These are phyloP conservation scores for Microhierax caerulescens DNA, from an alignment of 2,797 vertebrate species.

Conservation along the genomic window DNA sequence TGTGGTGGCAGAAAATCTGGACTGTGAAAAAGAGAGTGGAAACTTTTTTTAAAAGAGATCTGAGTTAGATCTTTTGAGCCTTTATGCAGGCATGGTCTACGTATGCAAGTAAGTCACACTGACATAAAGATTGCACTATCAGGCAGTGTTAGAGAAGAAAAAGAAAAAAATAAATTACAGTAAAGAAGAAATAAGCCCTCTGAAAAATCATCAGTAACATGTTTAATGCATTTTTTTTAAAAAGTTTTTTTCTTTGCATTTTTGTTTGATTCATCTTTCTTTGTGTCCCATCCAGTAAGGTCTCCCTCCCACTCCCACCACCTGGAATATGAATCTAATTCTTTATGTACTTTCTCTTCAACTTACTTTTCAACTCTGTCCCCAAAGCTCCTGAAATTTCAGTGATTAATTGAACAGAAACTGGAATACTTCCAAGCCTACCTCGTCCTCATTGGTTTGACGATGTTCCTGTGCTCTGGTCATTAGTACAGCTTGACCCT, in stretches of 20 bases:
- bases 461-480: conserved; percentile 34
- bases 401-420: conserved; percentile 58
- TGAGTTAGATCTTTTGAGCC: neutral
- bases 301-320: neutral
- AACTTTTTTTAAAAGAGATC: neutral
- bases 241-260: neutral
- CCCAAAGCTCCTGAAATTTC: conserved; percentile 42
- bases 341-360: conserved; percentile 10
- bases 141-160: neutral
- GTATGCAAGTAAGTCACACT: neutral
- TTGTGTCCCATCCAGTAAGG: neutral
- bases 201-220: neutral
- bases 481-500: conserved; percentile 63
- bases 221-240: neutral
- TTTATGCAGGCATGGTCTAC: neutral
- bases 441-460: conserved; percentile 53
- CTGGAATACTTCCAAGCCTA: conserved; percentile 56
- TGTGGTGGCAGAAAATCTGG: neutral
- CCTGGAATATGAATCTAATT: neutral
- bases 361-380: conserved; percentile 43
- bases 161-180: neutral
- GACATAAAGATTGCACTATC: neutral
- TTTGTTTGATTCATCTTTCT: neutral
- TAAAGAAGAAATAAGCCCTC: neutral
- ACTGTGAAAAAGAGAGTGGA: neutral